A percentile compares a stretch with the other conserved stretches of the same genome.
These are phyloP conservation scores for Diceros bicornis DNA, from an alignment of 2,797 vertebrate genomes.

Conservation along the genomic window DNA sequence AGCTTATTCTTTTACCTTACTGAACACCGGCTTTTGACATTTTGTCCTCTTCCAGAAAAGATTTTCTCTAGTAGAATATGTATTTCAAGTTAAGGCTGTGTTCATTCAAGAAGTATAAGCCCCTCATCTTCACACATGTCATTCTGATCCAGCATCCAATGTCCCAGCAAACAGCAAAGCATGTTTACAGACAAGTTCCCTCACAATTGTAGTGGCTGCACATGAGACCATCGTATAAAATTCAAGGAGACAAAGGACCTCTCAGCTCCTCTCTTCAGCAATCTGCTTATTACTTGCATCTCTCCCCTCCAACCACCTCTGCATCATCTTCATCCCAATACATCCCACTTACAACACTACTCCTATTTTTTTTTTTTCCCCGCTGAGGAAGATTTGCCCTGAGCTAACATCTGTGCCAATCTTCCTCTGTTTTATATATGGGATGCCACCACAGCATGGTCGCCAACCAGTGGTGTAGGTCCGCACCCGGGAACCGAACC, in stretches of 20 bases:
- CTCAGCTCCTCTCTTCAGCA: background rate
- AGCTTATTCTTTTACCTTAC: background rate
- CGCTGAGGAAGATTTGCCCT: too few relatives aligned
- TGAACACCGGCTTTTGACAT: background rate
- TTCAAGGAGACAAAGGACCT: background rate
- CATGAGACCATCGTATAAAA: background rate
- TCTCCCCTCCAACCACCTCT: background rate
- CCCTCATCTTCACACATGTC: slow-evolving; percentile 8
- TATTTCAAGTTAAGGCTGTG: background rate
- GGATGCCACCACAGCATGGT: too few relatives aligned
- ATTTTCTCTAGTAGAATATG: background rate
- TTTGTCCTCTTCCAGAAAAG: slow-evolving; percentile 19
- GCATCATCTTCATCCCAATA: background rate
- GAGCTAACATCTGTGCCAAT: too few relatives aligned
- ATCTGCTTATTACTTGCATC: background rate
- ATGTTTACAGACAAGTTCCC: background rate
- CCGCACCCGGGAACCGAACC: too few relatives aligned
- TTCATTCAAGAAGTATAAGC: background rate
- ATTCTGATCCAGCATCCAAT: background rate
- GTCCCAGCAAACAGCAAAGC: background rate
- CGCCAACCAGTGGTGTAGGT: too few relatives aligned
- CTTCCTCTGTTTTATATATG: too few relatives aligned
- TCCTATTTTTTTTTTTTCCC: background rate
- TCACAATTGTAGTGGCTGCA: background rate
- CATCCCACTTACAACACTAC: background rate